Evolutionary conservation across 2,797 vertebrate species (phyloP).

Genomic region (Tympanoctomys barrerae): DNA sequence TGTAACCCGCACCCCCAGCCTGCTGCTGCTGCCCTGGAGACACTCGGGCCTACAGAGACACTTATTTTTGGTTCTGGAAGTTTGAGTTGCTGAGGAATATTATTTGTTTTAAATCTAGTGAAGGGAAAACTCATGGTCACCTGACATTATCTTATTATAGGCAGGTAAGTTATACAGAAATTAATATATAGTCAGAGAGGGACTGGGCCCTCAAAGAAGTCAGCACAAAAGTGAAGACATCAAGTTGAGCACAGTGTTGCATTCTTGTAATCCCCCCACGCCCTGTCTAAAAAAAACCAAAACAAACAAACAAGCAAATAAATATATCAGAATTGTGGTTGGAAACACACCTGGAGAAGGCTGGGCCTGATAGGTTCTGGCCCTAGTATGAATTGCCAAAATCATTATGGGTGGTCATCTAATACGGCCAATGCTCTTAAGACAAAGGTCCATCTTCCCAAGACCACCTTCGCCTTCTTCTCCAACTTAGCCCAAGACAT

Average conservation of each 20-base stretch:
- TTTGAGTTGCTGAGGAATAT: conserved; percentile 49
- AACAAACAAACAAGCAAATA: not conserved
- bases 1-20: not conserved
- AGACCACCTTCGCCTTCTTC: no score
- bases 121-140: not conserved
- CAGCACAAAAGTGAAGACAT: not conserved
- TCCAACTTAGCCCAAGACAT: no score
- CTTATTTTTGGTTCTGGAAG: conserved; percentile 63
- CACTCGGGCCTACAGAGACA: not conserved
- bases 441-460: no score
- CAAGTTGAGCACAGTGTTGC: not conserved
- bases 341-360: not conserved
- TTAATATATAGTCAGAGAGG: not conserved
- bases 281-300: not conserved
- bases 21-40: no score
- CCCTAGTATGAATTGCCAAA: no score
- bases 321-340: not conserved
- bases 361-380: no score
- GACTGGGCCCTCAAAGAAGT: not conserved
- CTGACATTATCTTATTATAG: not conserved
- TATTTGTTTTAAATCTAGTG: conserved; percentile 60
- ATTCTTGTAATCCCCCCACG: not conserved
- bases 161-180: not conserved
- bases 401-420: no score
- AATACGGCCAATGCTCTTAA: no score